These are phyloP conservation scores for Parambassis ranga DNA, from an alignment of 2,797 vertebrate species.

Conservation along the genomic window DNA sequence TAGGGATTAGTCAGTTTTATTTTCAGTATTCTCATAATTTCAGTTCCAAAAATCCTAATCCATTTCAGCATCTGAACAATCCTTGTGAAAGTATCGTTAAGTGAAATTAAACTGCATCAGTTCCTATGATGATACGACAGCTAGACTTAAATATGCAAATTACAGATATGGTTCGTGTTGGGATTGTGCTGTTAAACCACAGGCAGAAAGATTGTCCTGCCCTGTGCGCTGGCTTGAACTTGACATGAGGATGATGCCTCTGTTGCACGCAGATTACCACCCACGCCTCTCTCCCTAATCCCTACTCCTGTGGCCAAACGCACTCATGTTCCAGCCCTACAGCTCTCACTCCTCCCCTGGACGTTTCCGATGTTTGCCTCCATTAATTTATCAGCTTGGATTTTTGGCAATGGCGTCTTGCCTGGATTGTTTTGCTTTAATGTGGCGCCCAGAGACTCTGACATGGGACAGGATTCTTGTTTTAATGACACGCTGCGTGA, in stretches of 20 bases:
- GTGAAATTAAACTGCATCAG: background rate
- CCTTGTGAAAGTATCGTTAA: background rate
- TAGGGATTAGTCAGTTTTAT: background rate
- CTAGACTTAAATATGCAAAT: too few species aligned
- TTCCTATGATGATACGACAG: background rate
- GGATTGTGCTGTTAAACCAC: conserved; percentile 42
- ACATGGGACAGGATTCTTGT: conserved; percentile 64
- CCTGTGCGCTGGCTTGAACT: conserved; percentile 71
- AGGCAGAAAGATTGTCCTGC: conserved; percentile 57
- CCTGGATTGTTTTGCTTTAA: conserved; percentile 59
- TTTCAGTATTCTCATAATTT: conserved; percentile 4
- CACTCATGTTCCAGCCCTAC: conserved; percentile 45
- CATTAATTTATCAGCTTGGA: conserved; percentile 46
- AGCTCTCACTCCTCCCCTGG: conserved; percentile 53
- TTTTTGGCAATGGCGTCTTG: conserved; percentile 22
- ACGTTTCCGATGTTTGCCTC: conserved; percentile 54
- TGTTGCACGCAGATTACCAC: conserved; percentile 78
- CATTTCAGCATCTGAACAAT: background rate
- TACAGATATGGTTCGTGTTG: conserved; percentile 19
- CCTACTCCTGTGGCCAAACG: conserved; percentile 59
- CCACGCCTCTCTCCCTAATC: conserved; percentile 76
- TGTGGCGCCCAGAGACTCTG: conserved; percentile 45
- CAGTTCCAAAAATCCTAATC: background rate
- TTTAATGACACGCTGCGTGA: conserved; percentile 65
- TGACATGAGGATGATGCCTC: conserved; percentile 77